Evolutionary conservation across 2,113 vertebrate species (phyloP).

Genomic region (Brachypteracias leptosomus): DNA sequence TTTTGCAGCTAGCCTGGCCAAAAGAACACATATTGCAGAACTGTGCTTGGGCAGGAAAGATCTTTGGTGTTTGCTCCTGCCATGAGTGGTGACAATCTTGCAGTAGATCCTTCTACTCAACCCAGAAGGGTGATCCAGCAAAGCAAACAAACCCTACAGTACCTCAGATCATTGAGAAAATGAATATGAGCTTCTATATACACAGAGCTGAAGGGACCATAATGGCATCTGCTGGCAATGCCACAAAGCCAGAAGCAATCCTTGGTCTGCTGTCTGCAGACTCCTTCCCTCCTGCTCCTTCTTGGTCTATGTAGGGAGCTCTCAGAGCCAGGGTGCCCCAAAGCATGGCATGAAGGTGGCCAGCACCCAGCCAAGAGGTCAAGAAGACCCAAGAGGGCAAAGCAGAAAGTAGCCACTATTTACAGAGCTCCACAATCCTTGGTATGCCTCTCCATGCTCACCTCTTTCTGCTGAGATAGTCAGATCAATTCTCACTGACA

Average conservation of each 20-base stretch:
- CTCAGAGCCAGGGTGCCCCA: neutral
- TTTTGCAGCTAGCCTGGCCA: neutral
- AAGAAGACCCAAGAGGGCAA: neutral
- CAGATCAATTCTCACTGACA: conserved; percentile 31
- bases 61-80: neutral
- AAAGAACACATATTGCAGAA: neutral
- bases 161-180: neutral
- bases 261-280: neutral
- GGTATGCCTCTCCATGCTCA: neutral
- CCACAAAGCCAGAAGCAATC: neutral
- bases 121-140: neutral
- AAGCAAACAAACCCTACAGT: neutral
- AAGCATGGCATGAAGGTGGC: neutral
- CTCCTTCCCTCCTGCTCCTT: neutral
- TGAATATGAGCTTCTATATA: neutral
- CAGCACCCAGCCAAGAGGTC: neutral
- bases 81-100: neutral
- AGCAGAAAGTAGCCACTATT: neutral
- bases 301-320: neutral
- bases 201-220: neutral
- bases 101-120: neutral
- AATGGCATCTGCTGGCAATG: neutral
- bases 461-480: neutral
- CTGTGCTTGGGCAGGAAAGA: neutral
- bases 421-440: neutral